Evolutionary conservation across 2,113 vertebrate genomes (phyloP).

Genomic region (Meriones unguiculatus): DNA sequence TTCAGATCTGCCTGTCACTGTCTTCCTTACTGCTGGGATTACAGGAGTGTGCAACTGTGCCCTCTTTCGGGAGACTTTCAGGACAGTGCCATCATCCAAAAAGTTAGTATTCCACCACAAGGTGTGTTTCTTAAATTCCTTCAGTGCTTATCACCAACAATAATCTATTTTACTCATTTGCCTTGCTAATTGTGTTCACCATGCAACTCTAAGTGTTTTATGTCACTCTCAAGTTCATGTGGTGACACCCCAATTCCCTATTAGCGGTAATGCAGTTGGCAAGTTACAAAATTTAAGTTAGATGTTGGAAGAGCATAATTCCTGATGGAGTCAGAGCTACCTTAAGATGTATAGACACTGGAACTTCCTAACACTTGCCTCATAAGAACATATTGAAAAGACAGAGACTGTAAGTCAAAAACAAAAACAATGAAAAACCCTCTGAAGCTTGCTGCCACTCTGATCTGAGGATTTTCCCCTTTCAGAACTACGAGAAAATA

Average conservation of each 20-base stretch:
- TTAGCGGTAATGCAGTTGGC: neutral
- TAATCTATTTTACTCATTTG: neutral
- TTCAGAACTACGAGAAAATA: neutral
- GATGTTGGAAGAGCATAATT: neutral
- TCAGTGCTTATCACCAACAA: neutral
- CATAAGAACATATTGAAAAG: neutral
- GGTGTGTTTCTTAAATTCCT: neutral
- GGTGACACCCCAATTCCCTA: neutral
- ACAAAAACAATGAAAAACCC: neutral
- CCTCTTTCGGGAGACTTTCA: neutral
- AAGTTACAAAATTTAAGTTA: neutral
- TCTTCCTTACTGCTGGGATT: too few species aligned
- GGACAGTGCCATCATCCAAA: neutral
- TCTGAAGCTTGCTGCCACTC: neutral
- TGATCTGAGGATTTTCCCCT: neutral
- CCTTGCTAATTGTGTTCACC: neutral
- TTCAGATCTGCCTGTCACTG: too few species aligned
- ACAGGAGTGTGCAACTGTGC: too few species aligned
- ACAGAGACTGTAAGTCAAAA: neutral
- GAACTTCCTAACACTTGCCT: neutral
- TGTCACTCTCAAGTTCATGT: neutral
- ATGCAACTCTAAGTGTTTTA: neutral
- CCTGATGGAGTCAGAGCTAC: neutral
- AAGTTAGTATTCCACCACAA: neutral
- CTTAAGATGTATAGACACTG: neutral